Evolutionary conservation across 2,113 vertebrate genomes (phyloP).

Genomic region (Setophaga petechia): DNA sequence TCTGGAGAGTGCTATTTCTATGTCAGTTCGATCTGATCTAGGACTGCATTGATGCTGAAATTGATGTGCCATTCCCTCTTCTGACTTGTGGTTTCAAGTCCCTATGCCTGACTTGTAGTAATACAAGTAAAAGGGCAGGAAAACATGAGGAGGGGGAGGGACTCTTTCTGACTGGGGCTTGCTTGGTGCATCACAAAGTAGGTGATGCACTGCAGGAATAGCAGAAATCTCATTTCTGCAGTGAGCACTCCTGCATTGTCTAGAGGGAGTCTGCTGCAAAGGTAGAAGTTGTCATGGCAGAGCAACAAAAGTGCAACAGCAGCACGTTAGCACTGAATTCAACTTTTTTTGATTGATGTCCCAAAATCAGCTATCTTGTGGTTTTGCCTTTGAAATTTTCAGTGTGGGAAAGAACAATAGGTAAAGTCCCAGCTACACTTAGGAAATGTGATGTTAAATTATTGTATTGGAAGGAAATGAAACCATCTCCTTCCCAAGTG

Average conservation of each 20-base stretch:
- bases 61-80: background rate
- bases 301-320: background rate
- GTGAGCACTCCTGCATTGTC: background rate
- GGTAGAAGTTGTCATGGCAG: background rate
- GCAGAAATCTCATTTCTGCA: background rate
- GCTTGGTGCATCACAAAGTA: background rate
- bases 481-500: background rate
- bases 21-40: background rate
- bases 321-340: background rate
- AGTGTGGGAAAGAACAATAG: background rate
- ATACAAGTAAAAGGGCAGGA: background rate
- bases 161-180: background rate
- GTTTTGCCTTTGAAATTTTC: background rate
- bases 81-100: background rate
- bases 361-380: background rate
- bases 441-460: background rate
- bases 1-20: background rate
- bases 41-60: background rate
- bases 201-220: background rate
- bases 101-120: background rate
- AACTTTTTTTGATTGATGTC: no score
- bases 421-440: background rate
- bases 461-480: background rate
- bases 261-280: background rate
- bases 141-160: accelerated